Evolutionary conservation across 1,140 invertebrate genomes (phyloP), one percentile per base, ranked within the genome.

Genomic region (Drosophila pectinifera): DNA sequence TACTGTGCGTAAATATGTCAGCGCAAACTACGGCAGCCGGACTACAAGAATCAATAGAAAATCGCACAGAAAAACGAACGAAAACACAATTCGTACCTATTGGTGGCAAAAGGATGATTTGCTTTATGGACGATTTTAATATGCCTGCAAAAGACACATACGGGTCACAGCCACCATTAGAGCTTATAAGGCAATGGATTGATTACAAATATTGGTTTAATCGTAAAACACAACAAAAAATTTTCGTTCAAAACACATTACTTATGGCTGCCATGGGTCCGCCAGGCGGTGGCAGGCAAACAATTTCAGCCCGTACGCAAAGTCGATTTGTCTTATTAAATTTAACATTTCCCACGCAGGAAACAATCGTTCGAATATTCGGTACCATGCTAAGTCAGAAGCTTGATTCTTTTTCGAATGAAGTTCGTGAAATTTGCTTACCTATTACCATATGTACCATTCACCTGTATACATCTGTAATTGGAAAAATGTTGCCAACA

Each of bases 131-230:
- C 91, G 96, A 98, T 91, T 95, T 98, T 75, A 98, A 98, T 92
- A 97, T 97, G 96, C 97, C 97, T 1, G 95, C 95, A n/a, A 96
- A 96, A 75, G 97, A 98, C 75, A 94, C 93, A 7, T 98, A 96
- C 91, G 97, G 96, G 0, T 96, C 96, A 0, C 97, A 97, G 86
- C 96, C 97, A 13, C 96, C 97, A 3, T 91, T 98, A 4, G 97
- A 98, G 92, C 92, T 98, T 22, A 94, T 98, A 58, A 93, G 96
- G n/a, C 95, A 97, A 74, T 97, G 96, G 96, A 93, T 97, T 28
- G 96, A 97, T 92, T 97, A 97, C 89, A 96, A 95, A 20, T 97
- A 97, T 92, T 98, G 97, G 96, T 97, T 96, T 86, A 94, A 96
- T 81, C 91, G 95, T 0, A 92, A 93, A 42, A 97, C 96, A 86